Evolutionary conservation across 2,113 vertebrate genomes (phyloP), one percentile per base, ranked within the genome.

Genomic region (Anguilla japonica): DNA sequence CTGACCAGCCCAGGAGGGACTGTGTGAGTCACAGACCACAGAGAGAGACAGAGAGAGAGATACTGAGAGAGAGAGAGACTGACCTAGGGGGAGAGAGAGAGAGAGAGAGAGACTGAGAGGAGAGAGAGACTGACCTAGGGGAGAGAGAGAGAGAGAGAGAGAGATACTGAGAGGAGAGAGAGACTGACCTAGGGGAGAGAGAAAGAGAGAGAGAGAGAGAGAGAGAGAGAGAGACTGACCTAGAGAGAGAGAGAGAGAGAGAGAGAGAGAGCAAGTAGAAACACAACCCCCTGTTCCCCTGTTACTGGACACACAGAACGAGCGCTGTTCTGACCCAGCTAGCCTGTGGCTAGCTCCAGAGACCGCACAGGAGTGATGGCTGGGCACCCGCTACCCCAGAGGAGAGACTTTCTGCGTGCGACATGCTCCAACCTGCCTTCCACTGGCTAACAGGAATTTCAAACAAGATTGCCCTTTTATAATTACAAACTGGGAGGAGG

Each of bases 341-440:
- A n/a, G 20, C 63, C 63, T n/a, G 26, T n/a, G 22, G 20, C 20
- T 60, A 60, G 13, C 56, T 71, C 53, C 85, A 63, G 13, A 34
- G 82, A 86, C 41, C 15, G 4, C 46, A 81, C 20, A 22, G 53
- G 16, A 86, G 40, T 34, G 50, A 20, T 39, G 50, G 29, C 40
- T 86, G 39, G 18, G 78, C 34, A 2, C 34, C 14, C 14, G 2
- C 26, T 2, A 79, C 40, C 78, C 78, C 29, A 2, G 40, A 41
- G 79, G 79, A 80, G 81, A 67, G 22, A 81, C 3, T 79, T 41
- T 67, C 40, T 26, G n/a, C 1, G 15, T 15, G 3, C 20, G 40
- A 79, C 85, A 34, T 81, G 85, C 82, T 46, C 79, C 39, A 86
- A 46, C 85, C 79, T 86, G 85, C 40, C 79, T 56, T n/a, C 39